A percentile compares a stretch with the other conserved stretches of the same genome.
Conservation (phyloP, 2,113 vertebrate genomes). For the Microcebus lehilahytsara region DNA sequence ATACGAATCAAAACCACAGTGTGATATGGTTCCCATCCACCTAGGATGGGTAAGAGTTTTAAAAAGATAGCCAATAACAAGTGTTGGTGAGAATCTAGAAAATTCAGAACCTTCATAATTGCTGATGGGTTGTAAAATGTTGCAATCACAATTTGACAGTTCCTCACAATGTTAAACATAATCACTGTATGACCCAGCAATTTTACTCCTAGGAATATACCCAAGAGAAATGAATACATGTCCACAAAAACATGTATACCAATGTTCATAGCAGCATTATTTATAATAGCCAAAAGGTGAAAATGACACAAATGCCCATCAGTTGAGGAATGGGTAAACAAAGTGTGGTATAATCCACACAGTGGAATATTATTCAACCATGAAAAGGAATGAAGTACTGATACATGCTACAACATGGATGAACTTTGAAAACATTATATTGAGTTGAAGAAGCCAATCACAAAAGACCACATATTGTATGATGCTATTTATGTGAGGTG, state of each 20-base stretch:
- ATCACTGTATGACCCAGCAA: neutral
- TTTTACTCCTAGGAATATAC: neutral
- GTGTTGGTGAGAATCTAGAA: neutral
- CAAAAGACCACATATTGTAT: neutral
- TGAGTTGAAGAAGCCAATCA: neutral
- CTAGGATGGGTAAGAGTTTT: neutral
- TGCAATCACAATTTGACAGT: neutral
- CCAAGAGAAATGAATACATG: neutral
- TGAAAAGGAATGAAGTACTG: neutral
- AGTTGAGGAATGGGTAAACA: neutral
- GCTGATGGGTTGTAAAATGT: neutral
- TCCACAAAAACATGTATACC: neutral
- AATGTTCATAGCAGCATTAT: neutral
- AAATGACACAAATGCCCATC: neutral
- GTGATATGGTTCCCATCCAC: neutral
- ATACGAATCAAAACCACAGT: neutral
- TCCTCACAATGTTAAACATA: neutral
- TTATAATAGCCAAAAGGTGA: neutral
- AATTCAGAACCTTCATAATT: neutral
- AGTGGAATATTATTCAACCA: neutral
- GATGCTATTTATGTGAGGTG: neutral
- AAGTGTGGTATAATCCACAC: neutral
- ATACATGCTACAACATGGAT: neutral
- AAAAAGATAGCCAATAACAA: neutral
- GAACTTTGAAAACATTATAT: neutral